Conservation (phyloP, 2,113 vertebrate genomes). For the Sinocyclocheilus anshuiensis region DNA sequence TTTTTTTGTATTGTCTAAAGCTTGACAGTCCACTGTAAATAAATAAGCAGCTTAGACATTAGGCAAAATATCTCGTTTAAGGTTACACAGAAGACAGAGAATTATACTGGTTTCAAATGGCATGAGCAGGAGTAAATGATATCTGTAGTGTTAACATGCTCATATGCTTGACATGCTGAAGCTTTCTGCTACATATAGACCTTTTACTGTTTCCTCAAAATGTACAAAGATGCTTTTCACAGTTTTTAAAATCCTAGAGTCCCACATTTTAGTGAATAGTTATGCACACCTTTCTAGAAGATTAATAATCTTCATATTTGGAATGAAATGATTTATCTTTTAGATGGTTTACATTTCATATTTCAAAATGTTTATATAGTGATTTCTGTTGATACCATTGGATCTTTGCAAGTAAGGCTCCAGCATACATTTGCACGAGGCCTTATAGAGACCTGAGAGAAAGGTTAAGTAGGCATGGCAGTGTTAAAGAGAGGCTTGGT, state of each 20-base stretch:
- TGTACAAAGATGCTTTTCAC: not conserved
- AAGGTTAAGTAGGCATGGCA: conserved; percentile 64
- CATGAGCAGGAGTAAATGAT: not conserved
- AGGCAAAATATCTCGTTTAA: not conserved
- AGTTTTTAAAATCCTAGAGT: not conserved
- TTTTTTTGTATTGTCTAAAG: not conserved
- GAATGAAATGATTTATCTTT: too few relatives aligned
- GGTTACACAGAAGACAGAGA: not conserved
- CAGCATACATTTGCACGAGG: conserved; percentile 8
- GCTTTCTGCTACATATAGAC: not conserved
- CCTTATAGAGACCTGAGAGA: conserved; percentile 58
- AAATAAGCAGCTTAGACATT: not conserved
- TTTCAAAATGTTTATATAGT: not conserved
- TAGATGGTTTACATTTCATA: too few relatives aligned
- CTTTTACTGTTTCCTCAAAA: not conserved
- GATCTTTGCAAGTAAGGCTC: not conserved
- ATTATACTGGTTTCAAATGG: not conserved
- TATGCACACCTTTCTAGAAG: not conserved
- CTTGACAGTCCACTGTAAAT: not conserved
- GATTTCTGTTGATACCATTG: not conserved
- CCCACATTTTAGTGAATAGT: too few relatives aligned
- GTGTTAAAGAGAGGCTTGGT: conserved; percentile 60
- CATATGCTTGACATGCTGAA: not conserved
- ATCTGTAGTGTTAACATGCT: not conserved
- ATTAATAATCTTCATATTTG: not conserved